Evolutionary conservation across 2,797 vertebrate species (phyloP).

Genomic region (Onychomys arenicola): DNA sequence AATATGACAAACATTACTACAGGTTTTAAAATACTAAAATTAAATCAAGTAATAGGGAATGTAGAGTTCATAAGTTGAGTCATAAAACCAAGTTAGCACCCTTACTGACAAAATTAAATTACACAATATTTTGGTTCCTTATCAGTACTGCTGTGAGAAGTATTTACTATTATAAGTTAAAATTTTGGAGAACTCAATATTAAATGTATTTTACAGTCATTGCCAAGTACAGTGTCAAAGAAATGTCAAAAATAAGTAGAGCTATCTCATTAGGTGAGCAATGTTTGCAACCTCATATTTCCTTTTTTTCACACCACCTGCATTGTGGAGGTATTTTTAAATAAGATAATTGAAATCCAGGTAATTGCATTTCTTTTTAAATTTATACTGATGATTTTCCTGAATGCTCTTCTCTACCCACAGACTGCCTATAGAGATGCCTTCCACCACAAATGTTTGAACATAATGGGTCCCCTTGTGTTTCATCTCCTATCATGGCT

Average conservation of each 20-base stretch:
- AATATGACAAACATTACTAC: not conserved
- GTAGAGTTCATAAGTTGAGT: not conserved
- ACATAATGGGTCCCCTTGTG: slow-evolving; percentile 66
- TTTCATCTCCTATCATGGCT: not conserved
- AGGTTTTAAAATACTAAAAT: not conserved
- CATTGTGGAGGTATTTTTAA: not conserved
- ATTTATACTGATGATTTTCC: not conserved
- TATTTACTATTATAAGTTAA: not conserved
- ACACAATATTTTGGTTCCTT: not conserved
- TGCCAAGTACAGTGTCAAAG: not conserved
- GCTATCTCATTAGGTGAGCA: not conserved
- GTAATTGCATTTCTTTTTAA: not conserved
- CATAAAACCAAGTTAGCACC: not conserved
- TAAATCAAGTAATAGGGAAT: not conserved
- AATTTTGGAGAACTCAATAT: not conserved
- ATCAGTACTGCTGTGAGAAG: not conserved
- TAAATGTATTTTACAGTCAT: slow-evolving; percentile 10
- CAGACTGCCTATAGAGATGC: not conserved
- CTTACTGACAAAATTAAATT: slow-evolving; percentile 10
- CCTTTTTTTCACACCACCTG: not conserved
- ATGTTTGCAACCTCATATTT: not conserved
- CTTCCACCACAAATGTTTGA: not conserved
- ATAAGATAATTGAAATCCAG: not conserved
- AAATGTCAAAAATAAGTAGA: slow-evolving; percentile 34
- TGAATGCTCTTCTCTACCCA: not conserved